Percentiles rank a stretch among this genome's conserved stretches.
phyloP scores from a whole-genome alignment of 2,113 vertebrate species.

The Ictalurus furcatus region DNA sequence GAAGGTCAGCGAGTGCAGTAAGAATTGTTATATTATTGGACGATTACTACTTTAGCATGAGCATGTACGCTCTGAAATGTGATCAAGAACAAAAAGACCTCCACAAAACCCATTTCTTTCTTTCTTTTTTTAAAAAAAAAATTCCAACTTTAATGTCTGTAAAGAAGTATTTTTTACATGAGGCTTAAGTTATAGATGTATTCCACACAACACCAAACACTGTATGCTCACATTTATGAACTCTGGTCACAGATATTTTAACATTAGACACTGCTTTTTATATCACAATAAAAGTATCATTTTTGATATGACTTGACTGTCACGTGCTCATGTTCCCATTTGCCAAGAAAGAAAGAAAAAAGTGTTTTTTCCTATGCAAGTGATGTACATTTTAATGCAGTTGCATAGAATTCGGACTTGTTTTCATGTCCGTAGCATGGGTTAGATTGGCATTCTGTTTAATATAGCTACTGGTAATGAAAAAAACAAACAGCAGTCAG shows the following conservation, averaged over 20 bases:
- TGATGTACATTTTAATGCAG: slow-evolving; percentile 71
- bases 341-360: neutral
- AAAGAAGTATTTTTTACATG: slow-evolving; percentile 33
- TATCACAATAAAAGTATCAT: slow-evolving; percentile 61
- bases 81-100: slow-evolving; percentile 31
- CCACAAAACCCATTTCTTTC: slow-evolving; percentile 1
- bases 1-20: slow-evolving; percentile 25
- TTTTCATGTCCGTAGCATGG: neutral
- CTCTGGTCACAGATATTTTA: slow-evolving; percentile 53
- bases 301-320: slow-evolving; percentile 69
- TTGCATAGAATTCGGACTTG: neutral
- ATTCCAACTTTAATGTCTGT: slow-evolving; percentile 29
- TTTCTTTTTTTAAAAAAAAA: neutral
- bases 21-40: slow-evolving; percentile 6
- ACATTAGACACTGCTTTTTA: slow-evolving; percentile 65
- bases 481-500: neutral
- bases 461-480: neutral
- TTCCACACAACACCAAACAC: slow-evolving; percentile 31
- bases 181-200: slow-evolving; percentile 32
- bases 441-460: neutral
- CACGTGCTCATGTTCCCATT: slow-evolving; percentile 21
- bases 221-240: slow-evolving; percentile 28
- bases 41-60: slow-evolving; percentile 31
- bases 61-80: slow-evolving; percentile 37
- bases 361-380: slow-evolving; percentile 69